These are phyloP conservation scores for Aphelenchoides avenae DNA, from an alignment of 1,140 invertebrate species.

Conservation along the genomic window DNA sequence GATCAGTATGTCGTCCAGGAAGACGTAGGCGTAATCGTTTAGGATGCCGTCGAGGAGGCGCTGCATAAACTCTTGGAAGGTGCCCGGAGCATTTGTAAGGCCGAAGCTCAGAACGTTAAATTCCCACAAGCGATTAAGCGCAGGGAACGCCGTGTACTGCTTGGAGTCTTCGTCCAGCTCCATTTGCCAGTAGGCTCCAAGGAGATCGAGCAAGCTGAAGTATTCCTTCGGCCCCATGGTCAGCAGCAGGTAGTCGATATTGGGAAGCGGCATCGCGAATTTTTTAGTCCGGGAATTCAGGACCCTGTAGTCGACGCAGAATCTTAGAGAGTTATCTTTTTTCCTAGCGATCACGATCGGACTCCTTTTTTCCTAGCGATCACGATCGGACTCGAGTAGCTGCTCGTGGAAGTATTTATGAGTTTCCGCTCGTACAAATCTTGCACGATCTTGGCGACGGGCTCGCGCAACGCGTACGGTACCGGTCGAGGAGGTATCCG, in stretches of 20 bases:
- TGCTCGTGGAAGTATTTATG: slow-evolving; percentile 59
- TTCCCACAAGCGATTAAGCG: slow-evolving; percentile 54
- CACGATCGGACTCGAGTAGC: slow-evolving; percentile 63
- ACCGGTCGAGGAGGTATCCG: slow-evolving; percentile 19
- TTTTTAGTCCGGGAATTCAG: slow-evolving; percentile 61
- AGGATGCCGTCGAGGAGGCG: slow-evolving; percentile 49
- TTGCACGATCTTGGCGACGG: slow-evolving; percentile 28
- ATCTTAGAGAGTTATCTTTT: slow-evolving; percentile 60
- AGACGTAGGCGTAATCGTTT: slow-evolving; percentile 53
- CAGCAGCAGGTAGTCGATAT: slow-evolving; percentile 62
- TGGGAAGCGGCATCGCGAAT: slow-evolving; percentile 64
- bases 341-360: too few relatives aligned
- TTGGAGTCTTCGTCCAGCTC: slow-evolving; percentile 17
- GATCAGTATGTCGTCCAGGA: slow-evolving; percentile 64
- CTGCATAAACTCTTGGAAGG: slow-evolving; percentile 64
- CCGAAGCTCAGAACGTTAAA: slow-evolving; percentile 63
- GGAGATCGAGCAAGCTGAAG: slow-evolving; percentile 59
- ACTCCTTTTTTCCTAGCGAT: slow-evolving; percentile 65
- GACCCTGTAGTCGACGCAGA: slow-evolving; percentile 62
- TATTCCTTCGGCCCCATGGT: slow-evolving; percentile 41
- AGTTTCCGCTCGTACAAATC: slow-evolving; percentile 18
- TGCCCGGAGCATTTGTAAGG: slow-evolving; percentile 59
- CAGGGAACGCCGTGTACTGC: slow-evolving; percentile 38
- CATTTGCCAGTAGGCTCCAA: slow-evolving; percentile 39
- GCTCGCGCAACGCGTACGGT: slow-evolving; percentile 8